phyloP scores from a whole-genome alignment of 2,113 vertebrate genomes.

The Verasper variegatus region DNA sequence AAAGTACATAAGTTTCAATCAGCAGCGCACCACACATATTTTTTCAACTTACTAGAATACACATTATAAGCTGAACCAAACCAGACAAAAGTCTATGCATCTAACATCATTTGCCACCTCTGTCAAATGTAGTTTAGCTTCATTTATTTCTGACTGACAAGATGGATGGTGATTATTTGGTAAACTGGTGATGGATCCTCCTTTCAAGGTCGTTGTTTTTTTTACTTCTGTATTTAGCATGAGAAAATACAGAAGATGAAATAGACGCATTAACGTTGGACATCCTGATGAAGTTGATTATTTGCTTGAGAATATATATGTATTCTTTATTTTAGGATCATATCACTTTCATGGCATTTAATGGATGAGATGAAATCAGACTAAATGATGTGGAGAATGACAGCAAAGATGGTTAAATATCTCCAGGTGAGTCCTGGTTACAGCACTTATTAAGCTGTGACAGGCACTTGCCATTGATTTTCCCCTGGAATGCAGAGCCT shows the following conservation, averaged over 20 bases:
- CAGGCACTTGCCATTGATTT: slow-evolving; percentile 72
- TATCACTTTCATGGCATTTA: not conserved
- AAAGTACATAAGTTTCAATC: slow-evolving; percentile 1
- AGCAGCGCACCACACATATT: not conserved
- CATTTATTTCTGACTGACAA: not conserved
- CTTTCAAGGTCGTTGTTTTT: not conserved
- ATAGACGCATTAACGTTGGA: not conserved
- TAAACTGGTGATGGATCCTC: too few species aligned
- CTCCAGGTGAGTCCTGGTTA: slow-evolving; percentile 41
- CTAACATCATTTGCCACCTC: not conserved
- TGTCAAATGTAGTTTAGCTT: slow-evolving; percentile 5
- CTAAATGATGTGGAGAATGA: slow-evolving; percentile 5
- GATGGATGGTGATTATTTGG: not conserved
- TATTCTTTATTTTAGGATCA: not conserved
- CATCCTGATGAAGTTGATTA: not conserved
- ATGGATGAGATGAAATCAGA: not conserved
- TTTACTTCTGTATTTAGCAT: not conserved
- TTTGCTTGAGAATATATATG: not conserved
- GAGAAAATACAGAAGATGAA: not conserved
- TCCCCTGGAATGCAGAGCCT: slow-evolving; percentile 42
- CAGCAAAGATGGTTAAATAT: slow-evolving; percentile 16
- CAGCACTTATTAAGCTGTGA: slow-evolving; percentile 45
- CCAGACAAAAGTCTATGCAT: not conserved
- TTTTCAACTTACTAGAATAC: slow-evolving; percentile 10
- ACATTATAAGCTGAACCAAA: not conserved